These are phyloP conservation scores for Simalia tracyae DNA, from an alignment of 2,797 vertebrate genomes.

Conservation along the genomic window DNA sequence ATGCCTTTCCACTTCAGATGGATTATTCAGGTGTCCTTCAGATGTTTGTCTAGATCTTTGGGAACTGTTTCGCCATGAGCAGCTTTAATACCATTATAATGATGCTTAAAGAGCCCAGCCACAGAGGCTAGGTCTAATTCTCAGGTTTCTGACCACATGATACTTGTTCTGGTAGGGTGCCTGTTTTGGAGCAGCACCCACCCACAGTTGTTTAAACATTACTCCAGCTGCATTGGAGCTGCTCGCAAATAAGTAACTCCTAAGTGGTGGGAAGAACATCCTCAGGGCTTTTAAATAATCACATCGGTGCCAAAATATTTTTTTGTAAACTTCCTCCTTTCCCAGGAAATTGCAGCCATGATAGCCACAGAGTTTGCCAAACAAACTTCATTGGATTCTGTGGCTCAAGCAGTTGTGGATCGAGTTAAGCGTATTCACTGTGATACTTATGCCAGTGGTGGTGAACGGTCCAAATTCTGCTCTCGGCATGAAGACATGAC, in stretches of 20 bases:
- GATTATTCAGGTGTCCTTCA: neutral
- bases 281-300: neutral
- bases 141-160: neutral
- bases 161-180: neutral
- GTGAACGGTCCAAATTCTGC: conserved; percentile 86
- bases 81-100: neutral
- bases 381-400: conserved; percentile 87
- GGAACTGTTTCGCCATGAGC: neutral
- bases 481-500: conserved; percentile 95
- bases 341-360: conserved; percentile 94
- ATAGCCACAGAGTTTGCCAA: conserved; percentile 94
- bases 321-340: neutral
- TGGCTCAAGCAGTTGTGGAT: conserved; percentile 94
- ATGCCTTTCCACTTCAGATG: too few relatives aligned
- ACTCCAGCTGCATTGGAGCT: neutral
- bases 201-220: neutral
- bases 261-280: neutral
- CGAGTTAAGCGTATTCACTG: conserved; percentile 90
- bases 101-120: neutral
- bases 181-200: neutral
- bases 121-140: neutral
- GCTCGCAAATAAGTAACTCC: neutral
- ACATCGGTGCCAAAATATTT: neutral
- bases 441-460: conserved; percentile 88
- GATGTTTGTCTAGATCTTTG: neutral